Conservation (phyloP, 1,140 invertebrate genomes). For the Leptinotarsa texana region DNA sequence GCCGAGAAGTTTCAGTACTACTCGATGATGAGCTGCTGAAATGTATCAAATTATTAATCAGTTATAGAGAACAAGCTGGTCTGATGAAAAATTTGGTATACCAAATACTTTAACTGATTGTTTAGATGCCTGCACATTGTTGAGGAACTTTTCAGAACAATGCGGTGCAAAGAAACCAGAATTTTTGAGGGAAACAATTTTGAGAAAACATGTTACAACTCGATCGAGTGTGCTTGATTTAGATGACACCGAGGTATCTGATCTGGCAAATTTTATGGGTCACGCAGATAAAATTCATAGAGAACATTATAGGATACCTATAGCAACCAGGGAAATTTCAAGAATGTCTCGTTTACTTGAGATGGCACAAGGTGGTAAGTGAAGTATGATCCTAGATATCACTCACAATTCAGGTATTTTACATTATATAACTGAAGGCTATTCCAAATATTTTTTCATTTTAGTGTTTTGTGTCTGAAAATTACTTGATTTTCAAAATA, state of each 20-base stretch:
- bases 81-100: neutral
- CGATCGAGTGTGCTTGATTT: neutral
- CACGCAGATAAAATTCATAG: neutral
- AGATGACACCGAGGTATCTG: neutral
- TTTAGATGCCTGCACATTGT: neutral
- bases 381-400: neutral
- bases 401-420: neutral
- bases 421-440: neutral
- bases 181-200: neutral
- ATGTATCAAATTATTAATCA: neutral
- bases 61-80: neutral
- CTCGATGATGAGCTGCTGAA: neutral
- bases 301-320: neutral
- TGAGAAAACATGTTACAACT: neutral
- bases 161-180: neutral
- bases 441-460: neutral
- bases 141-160: neutral
- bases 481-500: neutral
- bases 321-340: conserved; percentile 2
- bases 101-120: neutral
- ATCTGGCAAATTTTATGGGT: conserved; percentile 10
- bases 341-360: neutral
- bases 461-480: too few relatives aligned
- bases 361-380: neutral
- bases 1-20: neutral